Conservation (phyloP, 1,140 invertebrate genomes). For the Zaprionus ornatus region DNA sequence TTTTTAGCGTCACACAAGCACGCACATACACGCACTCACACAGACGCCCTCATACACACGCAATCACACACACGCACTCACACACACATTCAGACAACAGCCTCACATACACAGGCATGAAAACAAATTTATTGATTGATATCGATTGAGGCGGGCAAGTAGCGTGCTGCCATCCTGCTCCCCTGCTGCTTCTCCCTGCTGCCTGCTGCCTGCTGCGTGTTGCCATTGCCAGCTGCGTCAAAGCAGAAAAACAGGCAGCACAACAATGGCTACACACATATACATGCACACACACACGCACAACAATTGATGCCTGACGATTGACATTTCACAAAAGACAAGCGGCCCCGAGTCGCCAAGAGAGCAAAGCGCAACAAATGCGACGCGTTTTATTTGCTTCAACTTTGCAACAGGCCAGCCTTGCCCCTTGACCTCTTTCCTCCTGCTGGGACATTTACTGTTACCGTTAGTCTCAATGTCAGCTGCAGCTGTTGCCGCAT, state of each 20-base stretch:
- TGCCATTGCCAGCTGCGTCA: constrained; percentile 31
- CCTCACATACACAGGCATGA: not conserved
- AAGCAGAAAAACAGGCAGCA: constrained; percentile 1
- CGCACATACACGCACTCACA: not conserved
- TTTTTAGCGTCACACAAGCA: not conserved
- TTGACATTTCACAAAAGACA: constrained; percentile 63
- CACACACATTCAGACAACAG: not conserved
- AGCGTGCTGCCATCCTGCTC: constrained; percentile 16
- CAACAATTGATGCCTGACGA: constrained; percentile 16
- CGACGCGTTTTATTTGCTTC: constrained; percentile 26
- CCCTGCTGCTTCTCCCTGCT: not conserved
- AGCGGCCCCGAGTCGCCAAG: constrained; percentile 20
- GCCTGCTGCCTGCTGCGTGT: constrained; percentile 38
- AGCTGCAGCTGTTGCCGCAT: constrained; percentile 41
- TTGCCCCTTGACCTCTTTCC: not conserved
- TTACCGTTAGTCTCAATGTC: constrained; percentile 22
- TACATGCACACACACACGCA: constrained; percentile 1
- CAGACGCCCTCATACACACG: not conserved
- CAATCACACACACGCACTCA: not conserved
- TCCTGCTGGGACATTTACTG: not conserved
- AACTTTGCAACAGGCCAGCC: not conserved
- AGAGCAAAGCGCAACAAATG: constrained; percentile 72
- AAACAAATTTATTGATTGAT: constrained; percentile 71
- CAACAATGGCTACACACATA: constrained; percentile 10
- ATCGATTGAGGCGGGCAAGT: constrained; percentile 56